A percentile compares a stretch with the other conserved stretches of the same genome.
Evolutionary conservation across 2,113 vertebrate genomes (phyloP).

Genomic region (Pteruthius melanotis): DNA sequence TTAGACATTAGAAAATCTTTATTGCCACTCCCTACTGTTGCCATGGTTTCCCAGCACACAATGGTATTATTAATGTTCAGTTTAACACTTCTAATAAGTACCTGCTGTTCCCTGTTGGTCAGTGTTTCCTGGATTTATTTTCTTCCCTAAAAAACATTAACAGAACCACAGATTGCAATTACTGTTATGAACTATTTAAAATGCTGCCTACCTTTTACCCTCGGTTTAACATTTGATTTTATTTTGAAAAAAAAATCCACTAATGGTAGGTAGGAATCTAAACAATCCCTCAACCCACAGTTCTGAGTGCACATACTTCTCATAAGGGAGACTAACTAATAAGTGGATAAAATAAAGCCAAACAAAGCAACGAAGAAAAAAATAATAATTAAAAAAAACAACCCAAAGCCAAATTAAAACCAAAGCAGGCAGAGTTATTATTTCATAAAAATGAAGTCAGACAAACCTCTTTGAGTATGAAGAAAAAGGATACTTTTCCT

Average conservation of each 20-base stretch:
- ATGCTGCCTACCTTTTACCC: background rate
- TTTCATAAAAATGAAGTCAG: background rate
- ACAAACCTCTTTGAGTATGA: background rate
- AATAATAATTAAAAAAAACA: background rate
- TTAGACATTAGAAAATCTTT: background rate
- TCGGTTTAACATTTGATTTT: background rate
- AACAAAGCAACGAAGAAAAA: background rate
- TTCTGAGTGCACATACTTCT: background rate
- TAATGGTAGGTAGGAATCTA: background rate
- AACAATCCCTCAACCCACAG: background rate
- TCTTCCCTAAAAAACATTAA: background rate
- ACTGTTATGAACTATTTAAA: background rate
- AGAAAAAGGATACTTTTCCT: background rate
- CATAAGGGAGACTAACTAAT: background rate
- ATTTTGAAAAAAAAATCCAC: background rate
- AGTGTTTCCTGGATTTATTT: constrained; percentile 37
- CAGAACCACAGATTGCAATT: background rate
- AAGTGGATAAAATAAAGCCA: background rate
- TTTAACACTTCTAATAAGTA: constrained; percentile 54
- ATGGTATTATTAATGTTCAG: constrained; percentile 24
- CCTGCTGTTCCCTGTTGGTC: constrained; percentile 48
- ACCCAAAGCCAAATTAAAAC: background rate
- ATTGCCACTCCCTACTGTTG: background rate
- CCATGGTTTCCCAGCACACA: constrained; percentile 24
- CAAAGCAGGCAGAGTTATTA: background rate